A percentile compares a stretch with the other conserved stretches of the same genome.
phyloP scores from a whole-genome alignment of 2,888 invertebrate species.

The Exephanes ischioxanthus region DNA sequence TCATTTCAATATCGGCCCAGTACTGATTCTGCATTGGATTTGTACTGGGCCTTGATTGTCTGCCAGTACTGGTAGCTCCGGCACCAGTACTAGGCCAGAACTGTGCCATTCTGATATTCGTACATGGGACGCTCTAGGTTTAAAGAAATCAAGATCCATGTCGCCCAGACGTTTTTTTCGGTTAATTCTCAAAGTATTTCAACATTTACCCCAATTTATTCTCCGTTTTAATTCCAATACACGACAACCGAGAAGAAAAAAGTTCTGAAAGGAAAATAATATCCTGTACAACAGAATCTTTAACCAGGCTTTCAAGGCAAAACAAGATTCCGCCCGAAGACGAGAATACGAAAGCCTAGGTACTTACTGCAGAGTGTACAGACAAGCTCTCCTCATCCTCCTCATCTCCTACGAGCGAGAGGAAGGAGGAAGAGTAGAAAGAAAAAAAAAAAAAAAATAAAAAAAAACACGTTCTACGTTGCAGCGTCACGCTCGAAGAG shows the following conservation, averaged over 20 bases:
- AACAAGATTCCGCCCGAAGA: conserved; percentile 20
- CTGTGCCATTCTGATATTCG: too few species aligned
- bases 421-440: conserved; percentile 16
- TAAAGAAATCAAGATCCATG: not conserved
- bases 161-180: not conserved
- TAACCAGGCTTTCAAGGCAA: conserved; percentile 18
- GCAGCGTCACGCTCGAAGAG: conserved; percentile 46
- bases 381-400: not conserved
- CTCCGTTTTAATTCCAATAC: not conserved
- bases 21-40: too few species aligned
- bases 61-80: too few species aligned
- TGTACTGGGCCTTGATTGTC: too few species aligned
- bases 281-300: conserved; percentile 23
- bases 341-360: conserved; percentile 22
- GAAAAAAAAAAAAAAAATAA: conserved; percentile 23
- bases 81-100: too few species aligned
- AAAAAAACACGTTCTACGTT: conserved; percentile 46
- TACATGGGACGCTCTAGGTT: not conserved
- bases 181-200: not conserved
- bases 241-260: not conserved
- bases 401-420: not conserved
- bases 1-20: too few species aligned
- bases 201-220: not conserved
- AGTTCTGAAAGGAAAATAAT: not conserved
- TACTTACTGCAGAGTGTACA: conserved; percentile 14